Base-by-base conservation (phyloP, 2,888 invertebrate genomes). In the Chrysina gloriosa region DNA sequence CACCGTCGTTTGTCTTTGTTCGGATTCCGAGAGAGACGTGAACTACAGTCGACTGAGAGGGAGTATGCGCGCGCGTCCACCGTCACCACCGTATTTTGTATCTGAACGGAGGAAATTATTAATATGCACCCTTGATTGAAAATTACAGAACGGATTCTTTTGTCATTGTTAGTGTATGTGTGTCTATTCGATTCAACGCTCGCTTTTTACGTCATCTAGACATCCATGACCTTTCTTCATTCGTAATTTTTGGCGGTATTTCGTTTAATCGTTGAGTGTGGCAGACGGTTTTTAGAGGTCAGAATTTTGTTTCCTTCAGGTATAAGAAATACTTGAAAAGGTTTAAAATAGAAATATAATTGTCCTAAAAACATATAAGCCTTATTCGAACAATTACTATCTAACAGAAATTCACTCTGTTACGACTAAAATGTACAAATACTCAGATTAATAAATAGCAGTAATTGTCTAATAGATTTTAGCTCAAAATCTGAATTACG, bases 171-270 rank as follows among this genome's bases (percentile, higher is more conserved):
- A 7, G 9, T 11, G 36, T 36, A 36, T 6, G 19, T 2, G 16
- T 16, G 16, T 45, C 7, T n/a, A n/a, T n/a, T n/a, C n/a, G n/a
- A n/a, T n/a, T 3, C 14, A 19, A 14, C 14, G 14, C 7, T 45
- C 14, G 19, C 45, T 16, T 16, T 16, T 3, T 16, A 14, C 16
- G 45, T 45, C 45, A 45, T 5, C 14, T 19, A 45, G 45, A 45
- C 16, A 14, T 45, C 45, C 45, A 9, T 45, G 45, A 45, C 45
- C 45, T 45, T 45, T 45, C 45, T 14, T 45, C 7, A 14, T 45
- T 7, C 19, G 45, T 45, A 3, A 45, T 45, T 16, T 45, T 36
- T 36, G 7, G 36, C 7, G 9, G 36, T 2, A 6, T 6, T 36
- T 6, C n/a, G 11, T 36, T 36, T 36, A 2, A 6, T 7, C 9